Base-by-base conservation (phyloP, 2,113 vertebrate species). In the Carlito syrichta region DNA sequence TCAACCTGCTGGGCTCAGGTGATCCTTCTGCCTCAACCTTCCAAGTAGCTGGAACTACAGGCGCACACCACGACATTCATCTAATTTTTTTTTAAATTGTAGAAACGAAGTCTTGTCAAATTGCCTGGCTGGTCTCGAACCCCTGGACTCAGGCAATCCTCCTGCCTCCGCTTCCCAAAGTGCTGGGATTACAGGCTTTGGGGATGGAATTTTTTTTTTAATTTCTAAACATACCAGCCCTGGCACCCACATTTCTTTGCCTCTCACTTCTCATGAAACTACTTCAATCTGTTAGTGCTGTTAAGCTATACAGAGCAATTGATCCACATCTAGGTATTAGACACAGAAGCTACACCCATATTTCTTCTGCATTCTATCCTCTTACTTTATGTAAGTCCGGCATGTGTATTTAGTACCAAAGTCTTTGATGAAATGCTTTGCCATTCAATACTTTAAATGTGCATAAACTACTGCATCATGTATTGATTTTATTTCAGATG, bases 401-500 rank as follows among this genome's bases (percentile, higher is more conserved):
- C 48, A 66, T 5, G 0, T 35, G 32, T 20, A n/a, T 89, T 95
- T 74, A 62, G 38, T 27, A 1, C 86, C 68, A 76, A 60, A 16
- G 97, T 85, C 89, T 85, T 77, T 94, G 86, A 97, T 92, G 13
- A 97, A 96, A 91, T 94, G 0, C 0, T 56, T 22, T 87, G 35
- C 50, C 69, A 93, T 95, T 92, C 96, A 78, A 13, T 60, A 96
- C 68, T 96, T 68, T 96, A 66, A 97, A 97, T 96, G 92, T 96
- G 97, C 94, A 98, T 95, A 97, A 98, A 96, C 88, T 66, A 96
- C 94, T 95, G 85, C 27, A 97, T 74, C 56, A 96, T 50, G 85
- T 54, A 97, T 90, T 97, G 97, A 97, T 56, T 95, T 90, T 96
- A 96, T 97, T 98, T 98, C 96, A 97, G 83, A 96, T 73, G 68